Evolutionary conservation across 2,888 invertebrate genomes (phyloP).

Genomic region (Microplitis manilae): DNA sequence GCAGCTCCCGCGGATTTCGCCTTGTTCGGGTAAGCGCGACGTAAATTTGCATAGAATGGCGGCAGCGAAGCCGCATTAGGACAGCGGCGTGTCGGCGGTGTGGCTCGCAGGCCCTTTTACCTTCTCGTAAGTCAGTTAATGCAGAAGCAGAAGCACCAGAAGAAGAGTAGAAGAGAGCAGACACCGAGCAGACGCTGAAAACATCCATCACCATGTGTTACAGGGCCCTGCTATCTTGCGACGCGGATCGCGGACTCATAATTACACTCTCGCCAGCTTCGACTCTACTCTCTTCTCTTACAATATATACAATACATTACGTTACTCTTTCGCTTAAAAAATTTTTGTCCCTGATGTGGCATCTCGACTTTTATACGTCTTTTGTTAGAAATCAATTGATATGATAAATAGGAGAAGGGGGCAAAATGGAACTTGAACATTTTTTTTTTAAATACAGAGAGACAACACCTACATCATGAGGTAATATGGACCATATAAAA

Average conservation of each 20-base stretch:
- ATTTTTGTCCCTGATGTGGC: constrained; percentile 21
- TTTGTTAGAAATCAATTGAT: constrained; percentile 23
- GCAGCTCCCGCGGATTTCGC: constrained; percentile 43
- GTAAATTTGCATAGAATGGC: constrained; percentile 53
- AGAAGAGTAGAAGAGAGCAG: constrained; percentile 54
- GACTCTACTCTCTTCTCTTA: constrained; percentile 15
- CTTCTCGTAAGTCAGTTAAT: constrained; percentile 65
- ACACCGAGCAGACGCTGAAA: constrained; percentile 70
- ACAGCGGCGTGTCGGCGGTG: constrained; percentile 34
- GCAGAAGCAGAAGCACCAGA: constrained; percentile 46
- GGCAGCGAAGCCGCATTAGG: constrained; percentile 48
- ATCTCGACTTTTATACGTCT: constrained; percentile 35
- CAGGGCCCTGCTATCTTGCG: constrained; percentile 60
- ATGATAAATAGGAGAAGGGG: constrained; percentile 17
- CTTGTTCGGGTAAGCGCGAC: constrained; percentile 19
- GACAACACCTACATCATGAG: no score
- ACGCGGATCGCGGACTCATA: constrained; percentile 69
- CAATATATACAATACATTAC: not conserved
- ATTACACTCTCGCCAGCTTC: constrained; percentile 65
- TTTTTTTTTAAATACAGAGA: no score
- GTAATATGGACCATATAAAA: no score
- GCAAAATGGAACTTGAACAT: no score
- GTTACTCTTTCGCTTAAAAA: constrained; percentile 9
- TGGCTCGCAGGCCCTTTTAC: constrained; percentile 30
- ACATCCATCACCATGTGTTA: constrained; percentile 67